Conservation (phyloP, 1,140 invertebrate genomes). For the Meteorus sp. region DNA sequence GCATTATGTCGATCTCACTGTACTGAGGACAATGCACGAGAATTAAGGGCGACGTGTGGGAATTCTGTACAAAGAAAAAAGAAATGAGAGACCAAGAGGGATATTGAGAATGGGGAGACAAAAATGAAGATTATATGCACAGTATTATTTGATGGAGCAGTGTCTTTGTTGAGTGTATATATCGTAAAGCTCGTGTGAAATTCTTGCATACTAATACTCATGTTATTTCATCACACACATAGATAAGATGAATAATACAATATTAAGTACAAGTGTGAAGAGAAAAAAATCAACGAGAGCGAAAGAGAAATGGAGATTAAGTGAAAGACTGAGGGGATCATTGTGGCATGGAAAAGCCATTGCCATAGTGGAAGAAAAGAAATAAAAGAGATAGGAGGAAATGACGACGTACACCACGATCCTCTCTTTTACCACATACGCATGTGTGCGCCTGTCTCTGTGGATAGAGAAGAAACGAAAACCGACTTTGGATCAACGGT, state of each 20-base stretch:
- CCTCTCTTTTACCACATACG: neutral
- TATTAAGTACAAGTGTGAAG: too few relatives aligned
- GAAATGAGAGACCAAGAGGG: too few relatives aligned
- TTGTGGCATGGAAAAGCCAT: constrained; percentile 7
- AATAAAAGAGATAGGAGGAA: constrained; percentile 23
- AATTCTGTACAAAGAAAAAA: neutral
- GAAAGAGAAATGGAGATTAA: neutral
- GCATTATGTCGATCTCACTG: neutral
- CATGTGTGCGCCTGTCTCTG: neutral
- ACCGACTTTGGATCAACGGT: constrained; percentile 26
- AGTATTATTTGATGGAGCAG: constrained; percentile 4
- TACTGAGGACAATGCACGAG: constrained; percentile 35
- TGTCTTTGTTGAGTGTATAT: constrained; percentile 31
- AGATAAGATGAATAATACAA: neutral
- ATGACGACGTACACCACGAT: too few relatives aligned
- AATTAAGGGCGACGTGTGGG: constrained; percentile 39
- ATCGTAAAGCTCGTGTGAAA: constrained; percentile 10
- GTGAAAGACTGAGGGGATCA: neutral
- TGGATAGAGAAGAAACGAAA: constrained; percentile 17
- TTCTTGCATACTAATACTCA: constrained; percentile 25
- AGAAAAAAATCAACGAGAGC: neutral
- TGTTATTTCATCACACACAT: constrained; percentile 6
- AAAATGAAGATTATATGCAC: neutral
- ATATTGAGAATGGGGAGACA: too few relatives aligned
- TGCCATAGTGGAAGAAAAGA: constrained; percentile 23